A percentile compares a stretch with the other conserved stretches of the same genome.
phyloP scores from a whole-genome alignment of 2,113 vertebrate genomes.

The Hiodon tergisus region DNA sequence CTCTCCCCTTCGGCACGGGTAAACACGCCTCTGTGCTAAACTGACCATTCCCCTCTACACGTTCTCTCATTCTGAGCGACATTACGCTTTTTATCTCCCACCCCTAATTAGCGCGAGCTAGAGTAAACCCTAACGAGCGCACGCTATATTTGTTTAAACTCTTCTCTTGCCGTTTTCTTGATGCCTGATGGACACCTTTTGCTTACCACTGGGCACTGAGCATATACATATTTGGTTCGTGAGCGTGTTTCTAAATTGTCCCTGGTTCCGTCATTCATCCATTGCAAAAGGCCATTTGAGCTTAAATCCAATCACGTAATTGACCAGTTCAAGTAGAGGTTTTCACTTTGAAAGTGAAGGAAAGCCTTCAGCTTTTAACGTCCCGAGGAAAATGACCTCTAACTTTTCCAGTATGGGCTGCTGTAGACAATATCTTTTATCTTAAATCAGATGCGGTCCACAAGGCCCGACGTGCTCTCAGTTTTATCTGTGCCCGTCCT shows the following conservation, averaged over 20 bases:
- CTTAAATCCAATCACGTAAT: constrained; percentile 1
- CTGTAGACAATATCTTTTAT: background rate
- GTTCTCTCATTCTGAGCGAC: background rate
- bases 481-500: background rate
- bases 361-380: constrained; percentile 7
- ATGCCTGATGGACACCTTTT: too few species aligned
- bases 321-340: background rate
- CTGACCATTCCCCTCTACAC: background rate
- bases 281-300: background rate
- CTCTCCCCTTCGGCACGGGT: constrained; percentile 86
- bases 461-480: background rate
- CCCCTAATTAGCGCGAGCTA: too few species aligned
- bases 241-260: too few species aligned
- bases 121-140: too few species aligned
- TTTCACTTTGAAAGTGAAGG: constrained; percentile 3
- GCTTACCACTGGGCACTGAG: too few species aligned
- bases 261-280: background rate
- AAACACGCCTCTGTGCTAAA: background rate
- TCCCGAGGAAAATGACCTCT: constrained; percentile 2
- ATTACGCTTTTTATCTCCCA: background rate
- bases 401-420: background rate
- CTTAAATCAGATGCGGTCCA: background rate
- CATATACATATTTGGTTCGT: too few species aligned
- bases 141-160: too few species aligned
- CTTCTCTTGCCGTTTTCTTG: too few species aligned